phyloP scores from a whole-genome alignment of 2,888 invertebrate species.

The Standfussiana lucernea region DNA sequence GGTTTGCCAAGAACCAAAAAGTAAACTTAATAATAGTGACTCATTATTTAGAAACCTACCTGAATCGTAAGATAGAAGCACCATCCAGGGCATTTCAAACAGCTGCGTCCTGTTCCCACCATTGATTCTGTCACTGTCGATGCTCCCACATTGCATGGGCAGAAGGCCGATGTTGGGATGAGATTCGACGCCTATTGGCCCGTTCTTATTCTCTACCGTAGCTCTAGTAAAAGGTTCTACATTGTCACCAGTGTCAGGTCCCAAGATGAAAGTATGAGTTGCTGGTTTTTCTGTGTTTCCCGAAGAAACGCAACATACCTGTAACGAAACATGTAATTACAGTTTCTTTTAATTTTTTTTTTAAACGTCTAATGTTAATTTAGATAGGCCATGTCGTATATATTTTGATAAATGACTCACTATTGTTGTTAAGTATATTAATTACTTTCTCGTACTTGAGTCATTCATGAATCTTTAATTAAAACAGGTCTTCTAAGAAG shows the following conservation, averaged over 20 bases:
- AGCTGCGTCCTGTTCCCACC: slow-evolving; percentile 91
- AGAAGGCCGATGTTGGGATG: slow-evolving; percentile 72
- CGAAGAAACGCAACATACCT: slow-evolving; percentile 75
- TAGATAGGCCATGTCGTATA: too few relatives aligned
- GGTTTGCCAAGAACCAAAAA: background rate
- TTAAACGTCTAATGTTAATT: too few relatives aligned
- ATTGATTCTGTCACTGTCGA: slow-evolving; percentile 90
- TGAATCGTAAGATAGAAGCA: slow-evolving; percentile 91
- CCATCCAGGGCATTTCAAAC: slow-evolving; percentile 95
- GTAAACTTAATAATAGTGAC: background rate
- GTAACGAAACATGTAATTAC: slow-evolving; percentile 18
- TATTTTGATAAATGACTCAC: background rate
- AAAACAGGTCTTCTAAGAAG: slow-evolving; percentile 7
- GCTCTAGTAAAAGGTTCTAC: slow-evolving; percentile 54
- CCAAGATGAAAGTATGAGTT: slow-evolving; percentile 22
- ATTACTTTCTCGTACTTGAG: slow-evolving; percentile 11
- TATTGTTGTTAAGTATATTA: background rate
- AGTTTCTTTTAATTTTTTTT: background rate
- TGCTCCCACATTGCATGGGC: slow-evolving; percentile 89
- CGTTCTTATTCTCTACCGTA: slow-evolving; percentile 35
- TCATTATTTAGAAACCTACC: slow-evolving; percentile 67
- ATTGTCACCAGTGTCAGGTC: slow-evolving; percentile 14
- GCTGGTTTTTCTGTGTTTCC: slow-evolving; percentile 5
- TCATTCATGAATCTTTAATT: slow-evolving; percentile 3
- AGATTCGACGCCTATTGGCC: slow-evolving; percentile 54